A percentile compares a stretch with the other conserved stretches of the same genome.
Evolutionary conservation across 53 echinoderm and acorn worm genomes (phyloP).

Genomic region (Temnopleurus reevesii): DNA sequence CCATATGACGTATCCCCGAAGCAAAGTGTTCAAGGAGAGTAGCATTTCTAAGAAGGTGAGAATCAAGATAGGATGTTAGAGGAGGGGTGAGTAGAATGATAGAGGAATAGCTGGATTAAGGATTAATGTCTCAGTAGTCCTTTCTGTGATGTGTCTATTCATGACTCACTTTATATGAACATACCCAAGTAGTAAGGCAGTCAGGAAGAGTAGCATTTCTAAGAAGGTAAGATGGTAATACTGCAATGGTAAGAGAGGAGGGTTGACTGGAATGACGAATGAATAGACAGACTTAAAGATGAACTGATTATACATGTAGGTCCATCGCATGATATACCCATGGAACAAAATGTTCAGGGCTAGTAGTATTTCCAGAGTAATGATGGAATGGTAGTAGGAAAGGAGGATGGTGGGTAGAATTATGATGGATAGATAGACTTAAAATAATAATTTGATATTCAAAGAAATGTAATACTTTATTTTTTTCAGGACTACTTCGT

Average conservation of each 20-base stretch:
- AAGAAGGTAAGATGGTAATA: conserved; percentile 61
- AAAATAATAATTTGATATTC: too few relatives aligned
- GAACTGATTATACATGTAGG: too few relatives aligned
- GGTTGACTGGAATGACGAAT: background rate
- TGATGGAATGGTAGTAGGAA: too few relatives aligned
- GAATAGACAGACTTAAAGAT: too few relatives aligned
- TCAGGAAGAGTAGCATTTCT: conserved; percentile 53
- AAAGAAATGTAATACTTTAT: too few relatives aligned
- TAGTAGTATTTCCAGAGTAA: conserved; percentile 71
- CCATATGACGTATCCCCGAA: conserved; percentile 87
- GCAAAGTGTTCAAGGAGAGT: conserved; percentile 52
- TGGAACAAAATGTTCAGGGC: conserved; percentile 63
- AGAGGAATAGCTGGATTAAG: background rate
- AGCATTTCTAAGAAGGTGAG: conserved; percentile 74
- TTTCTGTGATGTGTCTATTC: conserved; percentile 86
- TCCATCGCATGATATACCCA: conserved; percentile 83
- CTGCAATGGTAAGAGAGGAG: background rate
- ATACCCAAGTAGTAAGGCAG: conserved; percentile 80
- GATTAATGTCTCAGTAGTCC: conserved; percentile 61
- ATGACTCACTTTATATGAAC: conserved; percentile 75
- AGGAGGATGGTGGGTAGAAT: too few relatives aligned
- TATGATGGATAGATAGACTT: too few relatives aligned
- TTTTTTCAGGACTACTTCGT: conserved; percentile 71
- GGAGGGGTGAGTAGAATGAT: background rate
- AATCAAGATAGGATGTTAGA: background rate